These are phyloP conservation scores for Cheilosia impressa DNA, from an alignment of 2,888 invertebrate genomes.

Conservation along the genomic window DNA sequence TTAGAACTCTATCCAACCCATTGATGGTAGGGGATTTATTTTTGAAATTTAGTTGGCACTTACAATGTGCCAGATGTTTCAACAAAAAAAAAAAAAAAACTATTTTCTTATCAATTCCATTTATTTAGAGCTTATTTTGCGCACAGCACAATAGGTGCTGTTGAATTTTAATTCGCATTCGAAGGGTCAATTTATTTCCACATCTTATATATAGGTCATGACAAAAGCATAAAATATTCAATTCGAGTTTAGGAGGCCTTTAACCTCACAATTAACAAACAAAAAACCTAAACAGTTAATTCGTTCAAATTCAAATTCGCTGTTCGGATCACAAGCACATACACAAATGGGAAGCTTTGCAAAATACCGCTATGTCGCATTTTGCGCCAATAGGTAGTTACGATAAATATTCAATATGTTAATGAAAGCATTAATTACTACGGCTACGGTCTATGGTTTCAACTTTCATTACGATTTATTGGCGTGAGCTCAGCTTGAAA, in stretches of 20 bases:
- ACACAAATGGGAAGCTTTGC: not conserved
- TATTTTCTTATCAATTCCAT: slow-evolving; percentile 24
- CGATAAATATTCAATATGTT: slow-evolving; percentile 46
- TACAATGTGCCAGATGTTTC: slow-evolving; percentile 42
- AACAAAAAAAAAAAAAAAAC: not conserved
- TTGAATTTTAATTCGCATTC: not conserved
- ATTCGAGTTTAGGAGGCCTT: slow-evolving; percentile 19
- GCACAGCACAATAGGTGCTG: not conserved
- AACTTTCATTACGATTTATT: slow-evolving; percentile 43
- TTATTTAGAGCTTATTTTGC: not conserved
- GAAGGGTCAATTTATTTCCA: too few species aligned
- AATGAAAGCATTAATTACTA: slow-evolving; percentile 52
- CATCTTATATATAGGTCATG: not conserved
- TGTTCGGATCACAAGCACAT: not conserved
- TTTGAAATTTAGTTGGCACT: slow-evolving; percentile 35
- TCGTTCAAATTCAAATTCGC: slow-evolving; percentile 4
- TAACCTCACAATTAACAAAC: slow-evolving; percentile 25
- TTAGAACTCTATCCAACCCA: slow-evolving; percentile 35
- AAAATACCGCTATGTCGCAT: slow-evolving; percentile 24
- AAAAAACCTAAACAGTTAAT: not conserved
- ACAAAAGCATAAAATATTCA: slow-evolving; percentile 7
- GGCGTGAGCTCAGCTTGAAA: slow-evolving; percentile 4
- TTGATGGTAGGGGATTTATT: slow-evolving; percentile 38
- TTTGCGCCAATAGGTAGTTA: slow-evolving; percentile 25
- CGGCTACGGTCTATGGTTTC: slow-evolving; percentile 36